Evolutionary conservation across 2,888 invertebrate genomes (phyloP).

Genomic region (Drosophila neotestacea): DNA sequence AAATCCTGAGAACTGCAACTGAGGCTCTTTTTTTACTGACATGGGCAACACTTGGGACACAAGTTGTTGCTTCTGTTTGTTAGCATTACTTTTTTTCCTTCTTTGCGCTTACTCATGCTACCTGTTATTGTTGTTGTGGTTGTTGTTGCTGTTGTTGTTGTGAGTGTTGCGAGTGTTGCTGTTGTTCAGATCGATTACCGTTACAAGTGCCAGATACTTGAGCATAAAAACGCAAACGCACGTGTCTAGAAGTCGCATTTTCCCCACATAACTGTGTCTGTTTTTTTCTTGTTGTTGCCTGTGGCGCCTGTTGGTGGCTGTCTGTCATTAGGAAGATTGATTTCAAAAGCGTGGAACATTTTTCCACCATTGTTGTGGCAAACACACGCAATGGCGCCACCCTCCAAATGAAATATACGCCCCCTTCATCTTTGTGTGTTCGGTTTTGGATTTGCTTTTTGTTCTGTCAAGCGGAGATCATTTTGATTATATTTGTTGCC

Average conservation of each 20-base stretch:
- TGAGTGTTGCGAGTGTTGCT: constrained; percentile 52
- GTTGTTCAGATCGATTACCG: constrained; percentile 76
- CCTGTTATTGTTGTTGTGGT: constrained; percentile 45
- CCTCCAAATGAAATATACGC: constrained; percentile 26
- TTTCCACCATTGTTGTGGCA: constrained; percentile 57
- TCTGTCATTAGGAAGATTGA: constrained; percentile 80
- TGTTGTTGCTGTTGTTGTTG: constrained; percentile 41
- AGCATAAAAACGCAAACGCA: constrained; percentile 72
- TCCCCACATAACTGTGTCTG: not conserved
- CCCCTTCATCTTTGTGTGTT: not conserved
- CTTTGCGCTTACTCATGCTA: constrained; percentile 51
- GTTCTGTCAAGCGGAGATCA: constrained; percentile 48
- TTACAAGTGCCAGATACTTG: constrained; percentile 77
- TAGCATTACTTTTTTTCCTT: constrained; percentile 17
- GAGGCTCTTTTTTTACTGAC: constrained; percentile 13
- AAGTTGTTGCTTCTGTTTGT: constrained; percentile 37
- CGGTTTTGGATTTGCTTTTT: constrained; percentile 38
- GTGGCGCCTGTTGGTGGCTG: constrained; percentile 35
- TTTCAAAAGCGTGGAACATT: constrained; percentile 68
- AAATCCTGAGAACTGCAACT: constrained; percentile 49
- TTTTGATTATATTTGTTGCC: constrained; percentile 60
- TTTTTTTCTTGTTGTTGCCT: constrained; percentile 22
- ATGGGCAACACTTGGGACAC: not conserved
- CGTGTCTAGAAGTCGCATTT: constrained; percentile 64
- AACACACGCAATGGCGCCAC: constrained; percentile 41